phyloP scores from a whole-genome alignment of 2,888 invertebrate genomes.

The Hemistola chrysoprasaria region DNA sequence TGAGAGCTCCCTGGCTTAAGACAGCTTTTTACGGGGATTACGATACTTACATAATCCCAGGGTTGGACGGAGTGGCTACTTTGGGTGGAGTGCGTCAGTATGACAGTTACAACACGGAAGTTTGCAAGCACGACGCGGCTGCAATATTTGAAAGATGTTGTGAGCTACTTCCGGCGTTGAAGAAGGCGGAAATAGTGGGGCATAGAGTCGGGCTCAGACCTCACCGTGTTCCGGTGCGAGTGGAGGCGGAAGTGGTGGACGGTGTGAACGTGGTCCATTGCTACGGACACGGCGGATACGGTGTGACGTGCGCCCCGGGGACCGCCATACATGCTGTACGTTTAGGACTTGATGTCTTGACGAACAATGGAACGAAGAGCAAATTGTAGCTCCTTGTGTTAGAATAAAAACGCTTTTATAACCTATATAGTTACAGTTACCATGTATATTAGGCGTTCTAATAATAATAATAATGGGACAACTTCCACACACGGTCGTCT shows the following conservation, averaged over 20 bases:
- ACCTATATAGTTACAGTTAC: too few relatives aligned
- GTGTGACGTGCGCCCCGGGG: slow-evolving; percentile 94
- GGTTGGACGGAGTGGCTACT: slow-evolving; percentile 86
- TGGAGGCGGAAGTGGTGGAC: slow-evolving; percentile 84
- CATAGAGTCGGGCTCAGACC: slow-evolving; percentile 92
- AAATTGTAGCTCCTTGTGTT: slow-evolving; percentile 54
- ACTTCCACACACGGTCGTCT: too few relatives aligned
- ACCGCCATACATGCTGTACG: slow-evolving; percentile 89
- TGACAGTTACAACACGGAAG: slow-evolving; percentile 86
- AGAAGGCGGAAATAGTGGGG: slow-evolving; percentile 79
- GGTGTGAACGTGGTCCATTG: slow-evolving; percentile 90
- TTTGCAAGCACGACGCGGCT: slow-evolving; percentile 87
- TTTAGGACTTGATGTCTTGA: slow-evolving; percentile 83
- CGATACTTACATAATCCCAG: slow-evolving; percentile 93
- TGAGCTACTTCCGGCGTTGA: slow-evolving; percentile 87
- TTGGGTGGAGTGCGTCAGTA: slow-evolving; percentile 94
- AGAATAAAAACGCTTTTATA: too few relatives aligned
- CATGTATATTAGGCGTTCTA: too few relatives aligned
- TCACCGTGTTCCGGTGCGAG: slow-evolving; percentile 87
- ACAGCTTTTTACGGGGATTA: slow-evolving; percentile 93
- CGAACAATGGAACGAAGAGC: slow-evolving; percentile 43
- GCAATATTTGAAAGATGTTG: slow-evolving; percentile 91
- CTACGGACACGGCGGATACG: slow-evolving; percentile 97
- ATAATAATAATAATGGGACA: too few relatives aligned
- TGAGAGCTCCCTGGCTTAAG: slow-evolving; percentile 94